Base-by-base conservation (phyloP, 2,113 vertebrate genomes). In the Pipra filicauda region DNA sequence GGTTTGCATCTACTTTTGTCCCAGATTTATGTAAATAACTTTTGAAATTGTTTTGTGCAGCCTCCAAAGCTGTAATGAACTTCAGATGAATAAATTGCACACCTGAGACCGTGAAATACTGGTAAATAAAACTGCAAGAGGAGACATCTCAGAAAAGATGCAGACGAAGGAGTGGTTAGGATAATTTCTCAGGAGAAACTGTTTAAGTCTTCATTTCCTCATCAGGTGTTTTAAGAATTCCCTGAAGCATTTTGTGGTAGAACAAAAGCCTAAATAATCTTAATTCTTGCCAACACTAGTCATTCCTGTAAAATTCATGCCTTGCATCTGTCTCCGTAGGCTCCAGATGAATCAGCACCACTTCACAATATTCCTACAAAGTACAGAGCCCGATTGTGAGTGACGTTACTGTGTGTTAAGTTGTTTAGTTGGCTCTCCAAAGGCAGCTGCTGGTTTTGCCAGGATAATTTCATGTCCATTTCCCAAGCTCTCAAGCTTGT, bases 151-250 rank as follows among this genome's bases (percentile, higher is more conserved):
- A 1, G 73, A 51, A 54, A 82, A 70, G 58, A 94, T 65, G 27
- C 21, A 74, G 81, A 58, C 75, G 26, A 87, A 90, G 33, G 65
- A 77, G 51, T 51, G 19, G 41, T 77, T 85, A 48, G 16, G 28
- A 51, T 65, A 44, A 35, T 84, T 87, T 90, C 61, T 83, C 71
- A 80, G 48, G 39, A 75, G 55, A 87, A 54, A 16, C 30, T 78
- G 59, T 58, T 85, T 62, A 64, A 91, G 37, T 62, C 12, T 86
- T 73, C 43, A 80, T 92, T 89, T 84, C 77, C 69, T 82, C 65
- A 57, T 91, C 43, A 72, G n/a, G 49, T 80, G 33, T 54, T 86
- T 65, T 43, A 71, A 77, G 39, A 91, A 51, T 44, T 89, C 55
- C 71, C 83, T 71, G 21, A 82, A 85, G 73, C 7, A 0, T 66